Evolutionary conservation across 2,888 invertebrate species (phyloP).

Genomic region (Micropterix aruncella): DNA sequence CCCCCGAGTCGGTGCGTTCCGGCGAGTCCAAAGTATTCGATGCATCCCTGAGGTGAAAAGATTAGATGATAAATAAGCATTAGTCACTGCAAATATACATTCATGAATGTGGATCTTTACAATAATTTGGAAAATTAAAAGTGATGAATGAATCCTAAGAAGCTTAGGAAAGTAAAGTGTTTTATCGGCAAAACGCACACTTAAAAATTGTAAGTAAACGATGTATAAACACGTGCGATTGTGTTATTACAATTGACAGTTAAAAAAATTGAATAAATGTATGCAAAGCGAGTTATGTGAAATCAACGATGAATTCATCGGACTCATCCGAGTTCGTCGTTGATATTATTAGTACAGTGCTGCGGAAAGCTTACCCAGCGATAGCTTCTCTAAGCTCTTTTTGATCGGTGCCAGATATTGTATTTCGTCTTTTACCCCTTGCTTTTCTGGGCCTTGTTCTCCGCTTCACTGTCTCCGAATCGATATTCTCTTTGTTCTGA

Average conservation of each 20-base stretch:
- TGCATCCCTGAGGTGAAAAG: conserved; percentile 38
- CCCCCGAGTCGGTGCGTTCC: conserved; percentile 34
- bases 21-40: conserved; percentile 37
- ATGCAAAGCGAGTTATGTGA: too few relatives aligned
- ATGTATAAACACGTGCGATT: too few relatives aligned
- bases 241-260: too few relatives aligned
- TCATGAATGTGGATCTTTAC: neutral
- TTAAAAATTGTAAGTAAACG: too few relatives aligned
- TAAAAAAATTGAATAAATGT: too few relatives aligned
- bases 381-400: conserved; percentile 79
- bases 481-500: conserved; percentile 19
- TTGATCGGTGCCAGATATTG: conserved; percentile 81
- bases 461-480: conserved; percentile 51
- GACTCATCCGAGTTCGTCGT: neutral
- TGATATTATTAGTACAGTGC: conserved; percentile 1
- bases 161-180: too few relatives aligned
- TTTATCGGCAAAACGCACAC: too few relatives aligned
- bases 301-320: too few relatives aligned
- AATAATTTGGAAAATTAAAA: neutral
- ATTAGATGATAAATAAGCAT: conserved; percentile 43
- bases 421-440: conserved; percentile 75
- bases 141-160: neutral
- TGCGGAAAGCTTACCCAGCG: conserved; percentile 54
- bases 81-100: too few relatives aligned
- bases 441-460: conserved; percentile 60